Base-by-base conservation (phyloP, 2,888 invertebrate species). In the Beris morrisii region DNA sequence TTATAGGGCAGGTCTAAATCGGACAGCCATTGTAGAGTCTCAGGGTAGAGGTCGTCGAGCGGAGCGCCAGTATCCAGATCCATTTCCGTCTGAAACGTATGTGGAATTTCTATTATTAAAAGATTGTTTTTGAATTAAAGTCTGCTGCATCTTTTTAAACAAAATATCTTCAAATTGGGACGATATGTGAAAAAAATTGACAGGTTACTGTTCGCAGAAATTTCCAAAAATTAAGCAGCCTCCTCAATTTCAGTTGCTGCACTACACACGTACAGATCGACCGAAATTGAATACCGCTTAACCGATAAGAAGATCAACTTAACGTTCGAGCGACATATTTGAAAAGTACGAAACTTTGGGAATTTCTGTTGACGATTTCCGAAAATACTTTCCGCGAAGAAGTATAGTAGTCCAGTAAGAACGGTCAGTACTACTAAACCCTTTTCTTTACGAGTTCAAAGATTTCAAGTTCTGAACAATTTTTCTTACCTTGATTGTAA, bases 401-500 rank as follows among this genome's bases (percentile, higher is more conserved):
- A 22, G 22, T 2, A 22, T 22, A 22, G 22, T 22, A 3, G 22
- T 22, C 22, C 22, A 22, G 22, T 22, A 22, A 22, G 22, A 2
- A 22, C 22, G 3, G 3, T 22, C 22, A 22, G 3, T 22, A 22
- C 22, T 22, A 22, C 22, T 22, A 22, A 22, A 22, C 22, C 22
- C 22, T 22, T 22, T 22, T 22, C 22, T 22, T 2, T 22, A 22
- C 1, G 22, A 22, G 22, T n/a, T n/a, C n/a, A n/a, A n/a, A n/a
- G n/a, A n/a, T n/a, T n/a, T n/a, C n/a, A n/a, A n/a, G n/a, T 3
- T 22, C 22, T 22, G 22, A 22, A 22, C 1, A 22, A 22, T 22
- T 11, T 31, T 7, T 72, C 79, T 73, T 79, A 90, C 91, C 87
- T 93, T 95, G 5, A 96, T 80, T 0, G 94, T 91, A 68, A 96